A percentile compares a stretch with the other conserved stretches of the same genome.
Evolutionary conservation across 2,888 invertebrate species (phyloP).

Genomic region (Lathronympha strigana): DNA sequence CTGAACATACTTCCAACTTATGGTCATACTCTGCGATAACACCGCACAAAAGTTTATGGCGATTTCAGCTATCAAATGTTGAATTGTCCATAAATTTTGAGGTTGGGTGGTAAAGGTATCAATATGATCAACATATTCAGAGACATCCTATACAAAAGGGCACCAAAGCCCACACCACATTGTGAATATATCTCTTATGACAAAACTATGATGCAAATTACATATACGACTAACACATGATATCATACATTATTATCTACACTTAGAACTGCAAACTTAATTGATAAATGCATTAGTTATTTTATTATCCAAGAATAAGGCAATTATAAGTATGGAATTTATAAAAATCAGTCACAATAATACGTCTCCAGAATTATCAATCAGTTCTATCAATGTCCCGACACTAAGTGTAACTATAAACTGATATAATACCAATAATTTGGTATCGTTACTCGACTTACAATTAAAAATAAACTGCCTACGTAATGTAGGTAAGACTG

Average conservation of each 20-base stretch:
- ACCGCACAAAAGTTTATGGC: no score
- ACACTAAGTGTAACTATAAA: slow-evolving; percentile 38
- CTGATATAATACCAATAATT: slow-evolving; percentile 44
- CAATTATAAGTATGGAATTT: slow-evolving; percentile 31
- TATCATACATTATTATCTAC: neutral
- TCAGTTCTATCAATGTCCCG: slow-evolving; percentile 26
- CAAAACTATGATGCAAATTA: neutral
- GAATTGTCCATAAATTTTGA: no score
- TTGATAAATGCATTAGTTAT: slow-evolving; percentile 25
- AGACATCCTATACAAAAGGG: neutral
- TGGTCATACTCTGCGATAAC: no score
- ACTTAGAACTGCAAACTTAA: slow-evolving; percentile 17
- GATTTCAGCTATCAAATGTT: no score
- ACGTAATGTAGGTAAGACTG: slow-evolving; percentile 29
- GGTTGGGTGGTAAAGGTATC: neutral
- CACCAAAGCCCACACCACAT: neutral
- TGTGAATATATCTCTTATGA: neutral
- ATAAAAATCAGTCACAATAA: slow-evolving; percentile 47
- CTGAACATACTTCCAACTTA: no score
- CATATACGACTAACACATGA: neutral
- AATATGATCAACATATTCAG: neutral
- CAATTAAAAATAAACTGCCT: slow-evolving; percentile 21
- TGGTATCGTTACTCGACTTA: slow-evolving; percentile 47
- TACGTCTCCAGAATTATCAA: slow-evolving; percentile 35
- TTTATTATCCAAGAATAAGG: slow-evolving; percentile 23